Conservation (phyloP, 37 sponge, comb jelly and placozoan species). For the Mnemiopsis leidyi region DNA sequence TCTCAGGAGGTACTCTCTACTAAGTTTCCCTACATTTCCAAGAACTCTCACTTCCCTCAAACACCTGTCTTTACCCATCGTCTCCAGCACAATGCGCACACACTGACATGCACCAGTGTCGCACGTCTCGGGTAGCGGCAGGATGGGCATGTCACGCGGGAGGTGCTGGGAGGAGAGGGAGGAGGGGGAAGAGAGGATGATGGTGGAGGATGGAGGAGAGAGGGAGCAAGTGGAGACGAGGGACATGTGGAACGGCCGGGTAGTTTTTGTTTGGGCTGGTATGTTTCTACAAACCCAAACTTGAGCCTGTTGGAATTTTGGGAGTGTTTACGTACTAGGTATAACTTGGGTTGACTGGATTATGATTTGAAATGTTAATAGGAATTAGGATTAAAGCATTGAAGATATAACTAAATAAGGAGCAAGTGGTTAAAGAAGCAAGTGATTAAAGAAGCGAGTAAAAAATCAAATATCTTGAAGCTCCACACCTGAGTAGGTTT, state of each 20-base stretch:
- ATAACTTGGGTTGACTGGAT: too few relatives aligned
- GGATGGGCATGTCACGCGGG: neutral
- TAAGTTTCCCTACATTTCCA: neutral
- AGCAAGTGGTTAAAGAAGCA: too few relatives aligned
- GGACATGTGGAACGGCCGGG: neutral
- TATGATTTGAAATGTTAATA: too few relatives aligned
- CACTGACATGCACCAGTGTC: neutral
- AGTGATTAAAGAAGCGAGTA: too few relatives aligned
- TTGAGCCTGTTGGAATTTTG: neutral
- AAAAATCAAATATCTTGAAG: too few relatives aligned
- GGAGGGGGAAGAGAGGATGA: neutral
- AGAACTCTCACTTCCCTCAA: neutral
- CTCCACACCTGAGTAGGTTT: constrained; percentile 27
- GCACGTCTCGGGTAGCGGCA: neutral
- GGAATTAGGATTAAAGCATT: too few relatives aligned
- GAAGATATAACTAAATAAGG: too few relatives aligned
- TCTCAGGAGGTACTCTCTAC: neutral
- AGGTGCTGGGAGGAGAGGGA: neutral
- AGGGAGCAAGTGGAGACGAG: neutral
- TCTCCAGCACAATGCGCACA: neutral
- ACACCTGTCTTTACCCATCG: neutral
- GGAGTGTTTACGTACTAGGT: too few relatives aligned
- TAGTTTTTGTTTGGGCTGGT: neutral
- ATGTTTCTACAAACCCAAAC: neutral
- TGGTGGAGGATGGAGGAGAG: neutral